Evolutionary conservation across 2,113 vertebrate species (phyloP).

Genomic region (Clarias magur): DNA sequence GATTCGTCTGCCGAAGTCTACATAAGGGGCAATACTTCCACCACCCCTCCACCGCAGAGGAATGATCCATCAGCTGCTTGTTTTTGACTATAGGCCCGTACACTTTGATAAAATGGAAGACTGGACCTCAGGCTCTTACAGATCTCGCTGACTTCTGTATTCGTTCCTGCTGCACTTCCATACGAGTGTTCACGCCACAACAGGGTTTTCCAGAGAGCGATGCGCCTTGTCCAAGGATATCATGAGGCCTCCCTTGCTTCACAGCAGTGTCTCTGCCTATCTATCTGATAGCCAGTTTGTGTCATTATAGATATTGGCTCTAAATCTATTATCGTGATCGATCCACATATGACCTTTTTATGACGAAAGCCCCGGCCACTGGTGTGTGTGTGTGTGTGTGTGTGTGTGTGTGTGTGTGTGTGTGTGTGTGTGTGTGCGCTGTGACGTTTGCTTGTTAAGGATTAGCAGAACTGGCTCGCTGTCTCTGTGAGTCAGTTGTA

Average conservation of each 20-base stretch:
- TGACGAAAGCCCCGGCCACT: slow-evolving; percentile 48
- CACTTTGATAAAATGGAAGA: slow-evolving; percentile 54
- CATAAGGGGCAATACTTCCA: not conserved
- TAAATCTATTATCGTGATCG: slow-evolving; percentile 65
- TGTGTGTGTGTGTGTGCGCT: slow-evolving; percentile 6
- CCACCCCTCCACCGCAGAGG: not conserved
- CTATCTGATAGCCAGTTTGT: slow-evolving; percentile 54
- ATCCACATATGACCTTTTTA: slow-evolving; percentile 53
- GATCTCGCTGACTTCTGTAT: not conserved
- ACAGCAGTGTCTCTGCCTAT: slow-evolving; percentile 17
- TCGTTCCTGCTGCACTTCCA: slow-evolving; percentile 11
- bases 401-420: slow-evolving; percentile 6
- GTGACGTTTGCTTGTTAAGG: slow-evolving; percentile 52
- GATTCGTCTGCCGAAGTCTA: not conserved
- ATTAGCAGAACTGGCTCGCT: slow-evolving; percentile 50
- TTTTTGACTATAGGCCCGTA: slow-evolving; percentile 20
- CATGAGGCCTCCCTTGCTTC: not conserved
- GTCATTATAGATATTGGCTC: slow-evolving; percentile 57
- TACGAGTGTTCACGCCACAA: not conserved
- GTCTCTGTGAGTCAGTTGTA: slow-evolving; percentile 4
- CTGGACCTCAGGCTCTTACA: slow-evolving; percentile 40
- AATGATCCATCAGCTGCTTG: not conserved
- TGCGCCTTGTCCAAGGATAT: slow-evolving; percentile 15
- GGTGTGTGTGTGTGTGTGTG: slow-evolving; percentile 17
- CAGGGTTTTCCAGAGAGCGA: slow-evolving; percentile 20